Percentiles rank a stretch among this genome's conserved stretches.
These are phyloP conservation scores for Diaprepes abbreviatus DNA, from an alignment of 2,888 invertebrate species.

Conservation along the genomic window DNA sequence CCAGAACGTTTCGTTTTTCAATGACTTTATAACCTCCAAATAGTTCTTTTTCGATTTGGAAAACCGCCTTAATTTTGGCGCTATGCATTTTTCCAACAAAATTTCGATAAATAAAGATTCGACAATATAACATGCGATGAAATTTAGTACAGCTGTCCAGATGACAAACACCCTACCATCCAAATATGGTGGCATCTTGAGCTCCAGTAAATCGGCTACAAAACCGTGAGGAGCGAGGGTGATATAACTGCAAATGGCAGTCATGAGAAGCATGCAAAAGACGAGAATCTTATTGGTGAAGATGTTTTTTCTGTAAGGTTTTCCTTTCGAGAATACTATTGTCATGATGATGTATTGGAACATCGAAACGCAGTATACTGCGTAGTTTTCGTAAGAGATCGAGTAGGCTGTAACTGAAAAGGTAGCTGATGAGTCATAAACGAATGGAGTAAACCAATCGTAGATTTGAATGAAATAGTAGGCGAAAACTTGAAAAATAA, in stretches of 20 bases:
- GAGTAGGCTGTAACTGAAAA: slow-evolving; percentile 60
- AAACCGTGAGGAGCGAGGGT: slow-evolving; percentile 68
- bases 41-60: slow-evolving; percentile 51
- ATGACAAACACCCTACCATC: slow-evolving; percentile 66
- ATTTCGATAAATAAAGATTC: slow-evolving; percentile 73
- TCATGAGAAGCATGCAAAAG: slow-evolving; percentile 68
- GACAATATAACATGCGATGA: slow-evolving; percentile 71
- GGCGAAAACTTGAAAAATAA: slow-evolving; percentile 67
- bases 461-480: slow-evolving; percentile 70
- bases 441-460: slow-evolving; percentile 72
- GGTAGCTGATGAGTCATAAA: slow-evolving; percentile 58
- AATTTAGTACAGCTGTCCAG: slow-evolving; percentile 70
- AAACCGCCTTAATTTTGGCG: slow-evolving; percentile 66
- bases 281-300: slow-evolving; percentile 73
- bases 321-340: slow-evolving; percentile 76
- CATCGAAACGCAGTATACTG: slow-evolving; percentile 74
- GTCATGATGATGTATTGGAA: slow-evolving; percentile 78
- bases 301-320: slow-evolving; percentile 75
- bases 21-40: slow-evolving; percentile 50
- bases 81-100: slow-evolving; percentile 70
- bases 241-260: slow-evolving; percentile 69
- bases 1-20: slow-evolving; percentile 52
- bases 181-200: slow-evolving; percentile 75
- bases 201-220: slow-evolving; percentile 72
- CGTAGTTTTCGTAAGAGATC: slow-evolving; percentile 73